Percentiles rank a stretch among this genome's conserved stretches.
phyloP scores from a whole-genome alignment of 1,140 invertebrate genomes.

The Zaprionus vittiger region DNA sequence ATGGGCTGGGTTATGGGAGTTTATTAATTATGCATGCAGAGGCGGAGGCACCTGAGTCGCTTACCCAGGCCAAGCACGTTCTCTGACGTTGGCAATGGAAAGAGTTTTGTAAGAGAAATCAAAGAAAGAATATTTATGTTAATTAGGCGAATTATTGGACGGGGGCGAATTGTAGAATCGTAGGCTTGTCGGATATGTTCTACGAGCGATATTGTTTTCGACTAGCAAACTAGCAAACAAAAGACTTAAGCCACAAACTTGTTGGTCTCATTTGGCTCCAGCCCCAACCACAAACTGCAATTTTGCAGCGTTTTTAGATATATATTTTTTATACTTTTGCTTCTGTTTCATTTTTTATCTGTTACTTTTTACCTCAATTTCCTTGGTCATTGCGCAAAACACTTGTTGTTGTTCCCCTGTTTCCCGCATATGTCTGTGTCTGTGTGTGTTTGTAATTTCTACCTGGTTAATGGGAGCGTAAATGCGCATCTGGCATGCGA shows the following conservation, averaged over 20 bases:
- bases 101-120: constrained; percentile 61
- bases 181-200: constrained; percentile 11
- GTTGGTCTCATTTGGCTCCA: constrained; percentile 27
- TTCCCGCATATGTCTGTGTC: constrained; percentile 23
- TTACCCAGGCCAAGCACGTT: constrained; percentile 61
- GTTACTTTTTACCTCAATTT: constrained; percentile 48
- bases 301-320: constrained; percentile 47
- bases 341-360: constrained; percentile 38
- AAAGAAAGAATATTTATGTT: constrained; percentile 68
- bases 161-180: constrained; percentile 1
- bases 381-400: constrained; percentile 69
- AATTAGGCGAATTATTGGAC: constrained; percentile 56
- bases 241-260: constrained; percentile 62
- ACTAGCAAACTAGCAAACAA: constrained; percentile 23
- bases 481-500: constrained; percentile 78
- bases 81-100: constrained; percentile 40
- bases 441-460: constrained; percentile 59
- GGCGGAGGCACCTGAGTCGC: constrained; percentile 35
- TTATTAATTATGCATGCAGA: constrained; percentile 76
- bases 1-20: constrained; percentile 32
- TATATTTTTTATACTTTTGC: constrained; percentile 33
- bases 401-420: constrained; percentile 57
- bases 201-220: constrained; percentile 25
- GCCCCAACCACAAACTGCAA: constrained; percentile 46
- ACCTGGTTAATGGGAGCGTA: constrained; percentile 78